Evolutionary conservation across 2,113 vertebrate genomes (phyloP).

Genomic region (Leptosomus discolor): DNA sequence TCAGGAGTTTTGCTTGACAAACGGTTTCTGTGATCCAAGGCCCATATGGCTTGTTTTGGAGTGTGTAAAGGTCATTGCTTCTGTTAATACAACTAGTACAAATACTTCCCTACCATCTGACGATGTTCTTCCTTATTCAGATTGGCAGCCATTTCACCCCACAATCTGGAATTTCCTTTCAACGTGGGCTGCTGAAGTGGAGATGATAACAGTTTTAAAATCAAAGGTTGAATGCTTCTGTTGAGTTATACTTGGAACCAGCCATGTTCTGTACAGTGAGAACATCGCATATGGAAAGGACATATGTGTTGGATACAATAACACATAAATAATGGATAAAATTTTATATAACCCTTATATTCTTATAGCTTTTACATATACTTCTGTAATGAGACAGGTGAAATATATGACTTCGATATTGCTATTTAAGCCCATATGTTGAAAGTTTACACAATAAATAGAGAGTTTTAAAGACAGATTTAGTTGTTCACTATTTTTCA

Average conservation of each 20-base stretch:
- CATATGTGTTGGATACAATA: slow-evolving; percentile 51
- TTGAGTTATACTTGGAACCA: slow-evolving; percentile 45
- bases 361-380: not conserved
- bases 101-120: slow-evolving; percentile 70
- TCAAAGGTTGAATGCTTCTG: slow-evolving; percentile 48
- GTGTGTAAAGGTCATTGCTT: slow-evolving; percentile 66
- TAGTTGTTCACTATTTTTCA: not conserved
- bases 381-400: slow-evolving; percentile 20
- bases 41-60: slow-evolving; percentile 57
- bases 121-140: slow-evolving; percentile 24
- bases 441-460: not conserved
- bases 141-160: slow-evolving; percentile 41
- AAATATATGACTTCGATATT: not conserved
- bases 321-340: slow-evolving; percentile 37
- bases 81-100: slow-evolving; percentile 69
- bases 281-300: slow-evolving; percentile 60
- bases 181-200: slow-evolving; percentile 34
- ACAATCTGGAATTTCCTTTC: slow-evolving; percentile 60
- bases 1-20: slow-evolving; percentile 8
- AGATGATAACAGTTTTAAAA: slow-evolving; percentile 42
- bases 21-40: not conserved
- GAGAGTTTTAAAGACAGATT: not conserved
- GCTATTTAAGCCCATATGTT: not conserved
- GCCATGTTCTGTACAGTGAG: slow-evolving; percentile 38
- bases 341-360: slow-evolving; percentile 32